Conservation (phyloP, 1,140 invertebrate genomes). For the Parapsyche elsis region DNA sequence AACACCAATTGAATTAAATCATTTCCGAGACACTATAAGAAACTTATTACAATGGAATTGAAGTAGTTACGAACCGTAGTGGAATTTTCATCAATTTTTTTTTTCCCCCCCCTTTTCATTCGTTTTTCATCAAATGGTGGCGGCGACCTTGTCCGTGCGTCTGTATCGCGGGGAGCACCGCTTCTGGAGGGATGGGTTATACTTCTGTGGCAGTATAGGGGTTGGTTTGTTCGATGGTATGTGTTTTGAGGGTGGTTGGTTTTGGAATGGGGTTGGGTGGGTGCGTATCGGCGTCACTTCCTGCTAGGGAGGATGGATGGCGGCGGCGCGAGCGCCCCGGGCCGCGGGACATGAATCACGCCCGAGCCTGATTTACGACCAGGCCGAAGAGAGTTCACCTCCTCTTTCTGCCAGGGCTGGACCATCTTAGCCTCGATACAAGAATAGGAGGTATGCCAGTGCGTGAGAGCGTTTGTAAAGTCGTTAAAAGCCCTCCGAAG, state of each 20-base stretch:
- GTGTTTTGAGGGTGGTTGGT: not conserved
- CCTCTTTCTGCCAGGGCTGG: slow-evolving; percentile 41
- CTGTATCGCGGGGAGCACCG: not conserved
- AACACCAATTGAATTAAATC: no score
- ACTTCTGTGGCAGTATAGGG: not conserved
- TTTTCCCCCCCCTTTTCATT: not conserved
- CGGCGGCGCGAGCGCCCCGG: slow-evolving; percentile 41
- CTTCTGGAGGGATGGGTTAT: not conserved
- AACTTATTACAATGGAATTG: no score
- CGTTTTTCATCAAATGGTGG: not conserved
- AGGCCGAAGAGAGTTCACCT: slow-evolving; percentile 38
- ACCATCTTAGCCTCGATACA: slow-evolving; percentile 31
- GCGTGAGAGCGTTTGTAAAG: not conserved
- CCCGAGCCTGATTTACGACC: slow-evolving; percentile 54
- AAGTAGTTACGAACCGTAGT: no score
- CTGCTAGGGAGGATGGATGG: slow-evolving; percentile 43
- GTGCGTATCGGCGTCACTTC: slow-evolving; percentile 39
- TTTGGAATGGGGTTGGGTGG: not conserved
- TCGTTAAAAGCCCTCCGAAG: no score
- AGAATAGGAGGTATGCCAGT: not conserved
- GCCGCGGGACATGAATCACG: slow-evolving; percentile 54
- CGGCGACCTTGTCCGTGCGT: not conserved
- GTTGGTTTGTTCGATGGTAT: not conserved
- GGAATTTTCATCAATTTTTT: not conserved
- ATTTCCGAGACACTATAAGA: no score